phyloP scores from a whole-genome alignment of 2,888 invertebrate genomes.

The Eupithecia centaureata region DNA sequence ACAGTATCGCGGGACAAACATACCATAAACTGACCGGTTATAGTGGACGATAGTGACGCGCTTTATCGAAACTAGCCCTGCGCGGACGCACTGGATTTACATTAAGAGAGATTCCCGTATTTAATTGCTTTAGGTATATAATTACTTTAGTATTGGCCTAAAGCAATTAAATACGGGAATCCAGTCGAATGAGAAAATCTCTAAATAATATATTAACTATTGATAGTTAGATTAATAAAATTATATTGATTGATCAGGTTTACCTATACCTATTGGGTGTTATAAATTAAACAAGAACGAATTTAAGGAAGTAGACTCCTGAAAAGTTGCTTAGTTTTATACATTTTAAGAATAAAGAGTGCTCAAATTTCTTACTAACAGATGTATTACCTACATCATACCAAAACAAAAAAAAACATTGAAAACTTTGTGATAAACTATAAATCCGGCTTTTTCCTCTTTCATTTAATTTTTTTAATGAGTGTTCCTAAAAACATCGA shows the following conservation, averaged over 20 bases:
- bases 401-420: too few relatives aligned
- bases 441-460: neutral
- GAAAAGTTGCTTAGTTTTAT: neutral
- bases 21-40: constrained; percentile 81
- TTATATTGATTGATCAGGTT: neutral
- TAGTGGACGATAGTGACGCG: constrained; percentile 68
- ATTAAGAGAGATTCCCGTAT: constrained; percentile 25
- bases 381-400: too few relatives aligned
- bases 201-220: too few relatives aligned
- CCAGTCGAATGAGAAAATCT: neutral
- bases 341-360: neutral
- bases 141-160: too few relatives aligned
- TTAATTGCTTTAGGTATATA: constrained; percentile 26
- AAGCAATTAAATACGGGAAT: too few relatives aligned
- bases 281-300: neutral
- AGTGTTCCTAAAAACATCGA: constrained; percentile 24
- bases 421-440: neutral
- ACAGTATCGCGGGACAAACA: constrained; percentile 80
- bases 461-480: neutral
- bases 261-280: neutral
- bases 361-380: neutral
- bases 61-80: constrained; percentile 49
- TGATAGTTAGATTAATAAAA: neutral
- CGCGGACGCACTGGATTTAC: constrained; percentile 36
- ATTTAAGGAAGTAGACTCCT: neutral